Base-by-base conservation (phyloP, 2,888 invertebrate genomes). In the Lamproptera curius region DNA sequence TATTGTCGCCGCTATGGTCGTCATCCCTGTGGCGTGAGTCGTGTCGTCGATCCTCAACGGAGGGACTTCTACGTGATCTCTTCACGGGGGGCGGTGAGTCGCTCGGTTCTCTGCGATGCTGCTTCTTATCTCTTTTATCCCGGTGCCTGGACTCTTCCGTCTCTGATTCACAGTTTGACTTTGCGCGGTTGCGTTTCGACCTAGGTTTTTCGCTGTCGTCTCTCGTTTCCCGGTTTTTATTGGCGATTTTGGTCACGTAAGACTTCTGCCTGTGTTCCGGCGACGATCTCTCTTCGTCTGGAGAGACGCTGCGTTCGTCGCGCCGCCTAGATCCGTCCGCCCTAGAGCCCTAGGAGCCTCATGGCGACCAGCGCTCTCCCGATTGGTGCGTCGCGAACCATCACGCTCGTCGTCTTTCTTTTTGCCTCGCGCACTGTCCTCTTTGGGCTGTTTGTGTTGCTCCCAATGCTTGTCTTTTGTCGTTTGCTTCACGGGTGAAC, bases 321-420 rank as follows among this genome's bases (percentile, higher is more conserved):
- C 65, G 86, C 61, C 66, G 67, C 60, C 57, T 71, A 52, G 52
- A 38, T 33, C 70, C 63, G 2, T 65, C 54, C 28, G 63, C 67
- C 35, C 61, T 68, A 0, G 35, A 13, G 4, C n/a, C n/a, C n/a
- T n/a, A 9, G 53, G 50, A 14, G 78, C 80, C 1, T 73, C 89
- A 56, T 85, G 76, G 59, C 78, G 86, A 46, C 73, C 83, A 50
- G 51, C 67, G 36, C 72, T 73, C 17, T 85, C 87, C 50, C 33
- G 23, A 39, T 42, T 17, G 13, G 16, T 15, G 2, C 31, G 40
- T 2, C 39, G 38, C 5, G n/a, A 13, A 9, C 43, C 48, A 34
- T 86, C 88, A 56, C 78, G 86, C 34, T 79, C 84, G 46, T 76
- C 74, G 4, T 88, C 84, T 35, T 78, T 76, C 44, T 78, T 87